These are phyloP conservation scores for Beris morrisii DNA, from an alignment of 2,888 invertebrate genomes.

Conservation along the genomic window DNA sequence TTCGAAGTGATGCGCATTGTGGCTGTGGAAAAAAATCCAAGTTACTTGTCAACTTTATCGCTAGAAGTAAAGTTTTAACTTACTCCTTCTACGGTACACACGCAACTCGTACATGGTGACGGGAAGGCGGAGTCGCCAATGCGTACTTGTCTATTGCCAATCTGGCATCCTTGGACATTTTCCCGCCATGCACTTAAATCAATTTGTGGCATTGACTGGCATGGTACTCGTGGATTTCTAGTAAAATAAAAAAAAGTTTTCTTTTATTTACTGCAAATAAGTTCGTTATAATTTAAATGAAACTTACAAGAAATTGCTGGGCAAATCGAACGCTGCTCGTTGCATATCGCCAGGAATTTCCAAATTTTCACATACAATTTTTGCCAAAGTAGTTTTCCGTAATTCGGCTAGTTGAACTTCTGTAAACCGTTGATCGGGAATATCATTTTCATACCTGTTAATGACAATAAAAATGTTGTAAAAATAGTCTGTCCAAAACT, in stretches of 20 bases:
- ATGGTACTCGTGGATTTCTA: slow-evolving; percentile 84
- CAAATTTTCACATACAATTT: slow-evolving; percentile 86
- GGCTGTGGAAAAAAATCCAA: slow-evolving; percentile 61
- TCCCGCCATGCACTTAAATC: slow-evolving; percentile 86
- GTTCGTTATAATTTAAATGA: neutral
- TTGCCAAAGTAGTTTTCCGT: slow-evolving; percentile 80
- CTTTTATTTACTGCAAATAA: neutral
- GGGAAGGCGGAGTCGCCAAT: slow-evolving; percentile 85
- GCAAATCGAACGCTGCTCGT: slow-evolving; percentile 85
- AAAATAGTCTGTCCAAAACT: slow-evolving; percentile 1
- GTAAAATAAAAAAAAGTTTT: slow-evolving; percentile 33
- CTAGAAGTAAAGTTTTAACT: slow-evolving; percentile 50
- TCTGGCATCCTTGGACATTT: slow-evolving; percentile 77
- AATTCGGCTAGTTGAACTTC: slow-evolving; percentile 87
- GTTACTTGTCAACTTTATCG: neutral
- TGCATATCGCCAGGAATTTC: slow-evolving; percentile 85
- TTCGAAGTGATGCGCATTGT: slow-evolving; percentile 83
- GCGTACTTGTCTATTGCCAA: slow-evolving; percentile 75
- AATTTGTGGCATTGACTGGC: slow-evolving; percentile 76
- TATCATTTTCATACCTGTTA: slow-evolving; percentile 81
- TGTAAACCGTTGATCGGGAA: slow-evolving; percentile 75
- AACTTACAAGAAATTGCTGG: slow-evolving; percentile 81
- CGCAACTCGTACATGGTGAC: slow-evolving; percentile 87
- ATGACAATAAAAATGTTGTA: neutral
- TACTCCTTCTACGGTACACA: slow-evolving; percentile 84